phyloP scores from a whole-genome alignment of 2,113 vertebrate species.

The Nibea coibor region DNA sequence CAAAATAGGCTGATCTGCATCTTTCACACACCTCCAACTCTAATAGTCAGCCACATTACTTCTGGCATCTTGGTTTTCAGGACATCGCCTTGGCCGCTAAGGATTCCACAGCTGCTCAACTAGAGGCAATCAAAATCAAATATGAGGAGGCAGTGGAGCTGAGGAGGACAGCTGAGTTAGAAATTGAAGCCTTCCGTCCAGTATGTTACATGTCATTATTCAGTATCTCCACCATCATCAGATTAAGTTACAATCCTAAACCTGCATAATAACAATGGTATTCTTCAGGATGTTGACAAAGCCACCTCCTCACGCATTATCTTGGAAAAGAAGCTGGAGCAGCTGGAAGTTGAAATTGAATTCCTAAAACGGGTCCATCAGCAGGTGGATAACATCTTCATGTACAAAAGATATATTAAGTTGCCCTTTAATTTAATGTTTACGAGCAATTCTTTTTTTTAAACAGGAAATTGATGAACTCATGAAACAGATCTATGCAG shows the following conservation, averaged over 20 bases:
- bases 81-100: constrained; percentile 81
- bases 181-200: constrained; percentile 84
- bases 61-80: constrained; percentile 74
- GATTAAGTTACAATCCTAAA: constrained; percentile 2
- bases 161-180: constrained; percentile 82
- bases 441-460: constrained; percentile 23
- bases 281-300: constrained; percentile 76
- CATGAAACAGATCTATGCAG: constrained; percentile 83
- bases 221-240: not conserved
- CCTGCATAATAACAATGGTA: not conserved
- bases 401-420: not conserved
- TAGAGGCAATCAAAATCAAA: constrained; percentile 80
- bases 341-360: constrained; percentile 82
- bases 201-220: constrained; percentile 62
- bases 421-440: not conserved
- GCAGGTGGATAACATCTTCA: constrained; percentile 72
- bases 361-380: constrained; percentile 82
- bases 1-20: constrained; percentile 49
- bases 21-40: constrained; percentile 61
- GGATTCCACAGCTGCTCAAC: constrained; percentile 75
- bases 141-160: constrained; percentile 83
- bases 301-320: constrained; percentile 77
- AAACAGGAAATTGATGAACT: constrained; percentile 84
- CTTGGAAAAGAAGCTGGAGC: constrained; percentile 81
- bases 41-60: constrained; percentile 38